Evolutionary conservation across 2,113 vertebrate species (phyloP).

Genomic region (Clarias magur): DNA sequence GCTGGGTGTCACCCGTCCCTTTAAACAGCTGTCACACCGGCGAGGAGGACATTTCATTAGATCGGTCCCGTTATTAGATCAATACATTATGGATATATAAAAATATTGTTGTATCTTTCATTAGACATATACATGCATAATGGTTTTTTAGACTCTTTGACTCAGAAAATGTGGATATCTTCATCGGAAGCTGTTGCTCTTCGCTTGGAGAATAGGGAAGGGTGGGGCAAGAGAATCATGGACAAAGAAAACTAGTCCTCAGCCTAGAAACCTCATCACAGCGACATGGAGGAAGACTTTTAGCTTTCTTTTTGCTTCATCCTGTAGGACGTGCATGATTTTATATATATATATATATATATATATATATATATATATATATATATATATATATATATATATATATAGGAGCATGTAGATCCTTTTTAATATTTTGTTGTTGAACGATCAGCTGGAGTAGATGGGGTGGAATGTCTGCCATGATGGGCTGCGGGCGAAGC

Average conservation of each 20-base stretch:
- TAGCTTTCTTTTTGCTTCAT: neutral
- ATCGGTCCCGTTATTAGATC: neutral
- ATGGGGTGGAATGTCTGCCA: too few species aligned
- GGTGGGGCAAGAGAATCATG: slow-evolving; percentile 67
- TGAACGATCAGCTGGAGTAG: neutral
- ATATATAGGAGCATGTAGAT: neutral
- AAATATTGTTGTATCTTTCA: neutral
- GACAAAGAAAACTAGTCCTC: slow-evolving; percentile 36
- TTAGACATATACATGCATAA: neutral
- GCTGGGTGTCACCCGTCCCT: slow-evolving; percentile 34
- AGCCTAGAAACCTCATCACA: neutral
- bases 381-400: too few species aligned
- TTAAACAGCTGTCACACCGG: slow-evolving; percentile 45
- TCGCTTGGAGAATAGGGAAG: slow-evolving; percentile 40
- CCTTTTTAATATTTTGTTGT: neutral
- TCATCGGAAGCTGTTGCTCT: slow-evolving; percentile 19
- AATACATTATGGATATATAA: neutral
- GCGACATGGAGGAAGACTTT: neutral
- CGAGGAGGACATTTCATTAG: neutral
- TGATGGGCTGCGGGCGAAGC: neutral
- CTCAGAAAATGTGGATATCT: neutral
- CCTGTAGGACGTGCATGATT: neutral
- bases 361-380: neutral
- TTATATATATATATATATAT: neutral
- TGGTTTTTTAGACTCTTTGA: neutral